Base-by-base conservation (phyloP, 2,113 vertebrate species). In the Strigops habroptila region DNA sequence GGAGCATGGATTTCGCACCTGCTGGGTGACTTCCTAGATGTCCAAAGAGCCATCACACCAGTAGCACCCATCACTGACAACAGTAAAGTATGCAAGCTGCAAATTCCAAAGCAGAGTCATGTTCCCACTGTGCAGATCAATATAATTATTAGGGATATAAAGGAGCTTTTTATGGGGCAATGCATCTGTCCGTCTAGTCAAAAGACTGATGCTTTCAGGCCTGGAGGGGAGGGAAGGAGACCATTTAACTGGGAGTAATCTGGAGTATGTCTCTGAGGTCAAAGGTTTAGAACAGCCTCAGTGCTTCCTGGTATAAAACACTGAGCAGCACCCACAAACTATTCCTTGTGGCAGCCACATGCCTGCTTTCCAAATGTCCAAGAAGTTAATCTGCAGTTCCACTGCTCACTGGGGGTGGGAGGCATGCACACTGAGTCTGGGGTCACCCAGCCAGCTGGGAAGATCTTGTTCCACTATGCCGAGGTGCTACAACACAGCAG, bases 211-310 rank as follows among this genome's bases (percentile, higher is more conserved):
- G 35, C 27, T 75, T 94, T 91, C 77, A 64, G 46, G 83, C 86
- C 80, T 53, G 51, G 69, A 82, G 49, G 83, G 41, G 9, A 86
- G 41, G 41, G 49, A 94, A 90, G 52, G 46, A 91, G 49, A 71
- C n/a, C 5, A 1, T 82, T 95, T 89, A 82, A 86, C 51, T 35
- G 14, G 5, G 22, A 92, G 57, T 86, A 96, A 95, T 94, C 37
- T 41, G 41, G 63, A 94, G 23, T 57, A 95, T 86, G 95, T 71
- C 4, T 1, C 18, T 5, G 33, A 48, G 86, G 63, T 94, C 92
- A 95, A 95, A 97, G 60, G 75, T 92, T 92, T 59, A 70, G 18
- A 90, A 60, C 11, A 73, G 78, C 18, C 64, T 77, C 49, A 35
- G 53, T 55, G 59, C 64, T 93, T 90, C 73, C 52, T 59, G 23